Evolutionary conservation across 1,140 invertebrate genomes (phyloP).

Genomic region (Paraescarpia echinospica): DNA sequence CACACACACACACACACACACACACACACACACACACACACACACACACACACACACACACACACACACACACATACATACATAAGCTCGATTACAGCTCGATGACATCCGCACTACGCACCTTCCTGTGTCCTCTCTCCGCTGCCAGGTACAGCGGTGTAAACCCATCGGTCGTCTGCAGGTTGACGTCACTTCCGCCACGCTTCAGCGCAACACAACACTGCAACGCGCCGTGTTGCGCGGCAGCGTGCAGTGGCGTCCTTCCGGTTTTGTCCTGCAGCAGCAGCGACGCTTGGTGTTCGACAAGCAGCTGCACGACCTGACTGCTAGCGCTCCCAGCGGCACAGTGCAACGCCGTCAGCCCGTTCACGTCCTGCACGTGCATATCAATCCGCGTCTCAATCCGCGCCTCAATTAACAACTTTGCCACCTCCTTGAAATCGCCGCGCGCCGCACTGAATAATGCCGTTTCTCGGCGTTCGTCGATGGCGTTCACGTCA

Average conservation of each 20-base stretch:
- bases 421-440: slow-evolving; percentile 14
- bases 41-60: no score
- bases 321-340: slow-evolving; percentile 31
- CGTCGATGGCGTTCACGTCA: slow-evolving; percentile 15
- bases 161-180: slow-evolving; percentile 38
- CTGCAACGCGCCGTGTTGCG: slow-evolving; percentile 34
- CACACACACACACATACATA: no score
- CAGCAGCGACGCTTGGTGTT: slow-evolving; percentile 14
- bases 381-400: slow-evolving; percentile 21
- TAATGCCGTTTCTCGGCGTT: slow-evolving; percentile 21
- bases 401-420: slow-evolving; percentile 15
- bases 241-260: slow-evolving; percentile 30
- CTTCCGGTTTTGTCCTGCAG: slow-evolving; percentile 20
- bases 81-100: no score
- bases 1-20: background rate
- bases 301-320: slow-evolving; percentile 35
- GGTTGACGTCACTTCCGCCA: slow-evolving; percentile 32
- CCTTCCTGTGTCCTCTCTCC: slow-evolving; percentile 34
- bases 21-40: no score
- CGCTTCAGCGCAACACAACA: slow-evolving; percentile 27
- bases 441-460: slow-evolving; percentile 11
- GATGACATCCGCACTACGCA: background rate
- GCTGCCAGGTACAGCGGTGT: slow-evolving; percentile 43
- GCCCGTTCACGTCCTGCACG: slow-evolving; percentile 36
- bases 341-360: slow-evolving; percentile 40